Conservation (phyloP, 1,140 invertebrate species). For the Chionoecetes opilio region DNA sequence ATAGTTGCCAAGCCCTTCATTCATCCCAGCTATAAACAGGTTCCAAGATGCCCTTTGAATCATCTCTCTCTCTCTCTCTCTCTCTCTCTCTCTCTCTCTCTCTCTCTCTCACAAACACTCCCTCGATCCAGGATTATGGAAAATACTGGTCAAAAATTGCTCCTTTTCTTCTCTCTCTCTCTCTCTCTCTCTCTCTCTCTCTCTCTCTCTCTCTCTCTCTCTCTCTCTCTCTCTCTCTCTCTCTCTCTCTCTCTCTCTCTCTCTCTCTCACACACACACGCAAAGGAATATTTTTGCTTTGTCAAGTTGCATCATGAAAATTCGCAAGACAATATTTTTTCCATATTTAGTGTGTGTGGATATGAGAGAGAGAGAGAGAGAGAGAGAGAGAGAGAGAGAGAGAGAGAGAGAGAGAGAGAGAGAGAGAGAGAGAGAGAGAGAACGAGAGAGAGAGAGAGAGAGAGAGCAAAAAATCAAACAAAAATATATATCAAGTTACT, state of each 20-base stretch:
- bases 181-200: background rate
- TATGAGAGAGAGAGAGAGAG: background rate
- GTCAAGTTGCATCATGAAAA: too few species aligned
- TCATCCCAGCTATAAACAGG: too few species aligned
- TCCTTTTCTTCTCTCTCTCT: too few species aligned
- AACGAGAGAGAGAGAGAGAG: background rate
- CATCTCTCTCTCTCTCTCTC: slow-evolving; percentile 1
- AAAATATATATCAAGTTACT: background rate
- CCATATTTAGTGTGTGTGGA: too few species aligned
- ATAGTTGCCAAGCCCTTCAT: too few species aligned
- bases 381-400: background rate
- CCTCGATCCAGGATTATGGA: too few species aligned
- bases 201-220: slow-evolving; percentile 8
- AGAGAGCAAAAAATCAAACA: background rate
- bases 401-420: background rate
- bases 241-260: slow-evolving; percentile 8
- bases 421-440: slow-evolving; percentile 9
- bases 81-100: background rate
- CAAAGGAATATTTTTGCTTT: too few species aligned
- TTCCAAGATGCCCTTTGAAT: background rate
- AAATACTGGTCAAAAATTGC: too few species aligned
- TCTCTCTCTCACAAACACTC: too few species aligned
- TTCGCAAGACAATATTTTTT: too few species aligned
- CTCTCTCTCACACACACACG: background rate
- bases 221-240: slow-evolving; percentile 8